Evolutionary conservation across 2,797 vertebrate species (phyloP).

Genomic region (Diglossa cyanea): DNA sequence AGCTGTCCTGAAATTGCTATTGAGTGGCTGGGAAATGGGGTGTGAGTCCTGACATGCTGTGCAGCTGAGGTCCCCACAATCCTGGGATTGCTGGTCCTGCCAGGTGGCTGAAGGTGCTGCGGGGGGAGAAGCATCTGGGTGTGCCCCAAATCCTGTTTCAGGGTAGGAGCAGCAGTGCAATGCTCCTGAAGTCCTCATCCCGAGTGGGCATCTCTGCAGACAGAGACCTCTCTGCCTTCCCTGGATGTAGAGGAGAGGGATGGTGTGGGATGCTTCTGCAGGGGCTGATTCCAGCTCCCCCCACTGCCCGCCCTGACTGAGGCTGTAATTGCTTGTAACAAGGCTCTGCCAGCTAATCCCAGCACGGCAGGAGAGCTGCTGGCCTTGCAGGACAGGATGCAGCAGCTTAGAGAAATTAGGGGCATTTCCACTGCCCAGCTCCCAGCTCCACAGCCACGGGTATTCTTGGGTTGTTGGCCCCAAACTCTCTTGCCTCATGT

Average conservation of each 20-base stretch:
- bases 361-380: accelerated
- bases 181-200: not conserved
- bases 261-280: accelerated
- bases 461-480: not conserved
- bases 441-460: accelerated
- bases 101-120: not conserved
- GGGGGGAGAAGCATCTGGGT: not conserved
- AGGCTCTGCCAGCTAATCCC: not conserved
- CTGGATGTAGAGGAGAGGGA: not conserved
- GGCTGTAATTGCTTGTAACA: not conserved
- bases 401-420: constrained; percentile 1
- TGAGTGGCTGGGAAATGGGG: not conserved
- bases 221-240: not conserved
- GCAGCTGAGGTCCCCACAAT: accelerated
- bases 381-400: not conserved
- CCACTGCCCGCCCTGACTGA: accelerated
- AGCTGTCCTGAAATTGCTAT: not conserved
- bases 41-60: accelerated
- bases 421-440: not conserved
- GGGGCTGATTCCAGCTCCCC: not conserved
- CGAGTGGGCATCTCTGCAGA: accelerated
- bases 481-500: accelerated
- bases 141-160: not conserved
- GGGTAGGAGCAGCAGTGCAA: accelerated
- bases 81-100: not conserved